Conservation (phyloP, 2,113 vertebrate species). For the Ciconia maguari region DNA sequence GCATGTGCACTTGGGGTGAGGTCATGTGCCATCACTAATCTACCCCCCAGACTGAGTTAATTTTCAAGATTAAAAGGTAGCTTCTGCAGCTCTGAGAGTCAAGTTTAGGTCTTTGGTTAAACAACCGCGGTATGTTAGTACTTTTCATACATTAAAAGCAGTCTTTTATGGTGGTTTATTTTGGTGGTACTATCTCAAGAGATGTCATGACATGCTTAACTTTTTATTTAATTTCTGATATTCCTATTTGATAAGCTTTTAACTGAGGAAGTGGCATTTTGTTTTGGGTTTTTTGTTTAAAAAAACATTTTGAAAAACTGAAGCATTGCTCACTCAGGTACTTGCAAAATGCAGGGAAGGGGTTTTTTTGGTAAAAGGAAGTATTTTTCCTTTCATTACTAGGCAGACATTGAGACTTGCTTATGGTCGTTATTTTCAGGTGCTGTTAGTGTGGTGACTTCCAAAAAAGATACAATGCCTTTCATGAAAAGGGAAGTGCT, state of each 20-base stretch:
- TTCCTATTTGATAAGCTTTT: neutral
- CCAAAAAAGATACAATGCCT: neutral
- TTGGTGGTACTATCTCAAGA: neutral
- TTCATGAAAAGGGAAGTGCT: neutral
- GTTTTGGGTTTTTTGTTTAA: neutral
- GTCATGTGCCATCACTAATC: neutral
- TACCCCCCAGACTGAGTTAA: neutral
- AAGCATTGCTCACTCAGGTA: neutral
- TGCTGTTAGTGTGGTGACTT: neutral
- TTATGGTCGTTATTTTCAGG: neutral
- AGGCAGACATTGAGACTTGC: neutral
- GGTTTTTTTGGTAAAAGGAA: neutral
- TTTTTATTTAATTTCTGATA: neutral
- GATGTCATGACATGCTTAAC: rapidly evolving
- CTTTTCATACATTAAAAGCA: neutral
- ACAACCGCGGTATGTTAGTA: rapidly evolving
- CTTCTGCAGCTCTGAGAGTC: neutral
- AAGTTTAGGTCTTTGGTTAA: neutral
- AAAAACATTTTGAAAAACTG: neutral
- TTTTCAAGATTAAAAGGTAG: neutral
- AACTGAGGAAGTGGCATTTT: neutral
- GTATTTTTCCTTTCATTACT: neutral
- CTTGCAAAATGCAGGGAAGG: neutral
- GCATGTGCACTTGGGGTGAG: neutral
- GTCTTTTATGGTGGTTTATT: neutral